Percentiles rank a stretch among this genome's conserved stretches.
Conservation (phyloP, 2,797 vertebrate species). For the Dipus sagitta region DNA sequence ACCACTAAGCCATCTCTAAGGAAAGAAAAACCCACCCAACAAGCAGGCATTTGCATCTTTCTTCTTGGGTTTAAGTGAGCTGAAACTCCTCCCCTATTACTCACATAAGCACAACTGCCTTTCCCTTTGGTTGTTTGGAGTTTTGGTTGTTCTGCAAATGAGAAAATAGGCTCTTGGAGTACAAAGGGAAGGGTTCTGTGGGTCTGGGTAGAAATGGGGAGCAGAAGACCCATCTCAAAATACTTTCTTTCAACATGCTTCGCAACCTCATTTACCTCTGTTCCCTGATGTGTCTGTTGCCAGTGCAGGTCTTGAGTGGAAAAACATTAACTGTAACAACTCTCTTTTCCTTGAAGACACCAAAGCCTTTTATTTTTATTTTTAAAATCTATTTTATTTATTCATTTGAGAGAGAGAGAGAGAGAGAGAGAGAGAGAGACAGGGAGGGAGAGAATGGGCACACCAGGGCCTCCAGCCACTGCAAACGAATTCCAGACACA, state of each 20-base stretch:
- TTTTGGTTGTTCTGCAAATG: neutral
- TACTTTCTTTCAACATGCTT: neutral
- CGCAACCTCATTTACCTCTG: neutral
- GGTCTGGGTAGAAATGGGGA: neutral
- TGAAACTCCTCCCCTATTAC: neutral
- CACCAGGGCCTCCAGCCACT: too few relatives aligned
- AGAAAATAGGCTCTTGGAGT: neutral
- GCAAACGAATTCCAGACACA: too few relatives aligned
- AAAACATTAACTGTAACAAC: neutral
- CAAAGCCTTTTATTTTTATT: neutral
- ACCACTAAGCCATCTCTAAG: neutral
- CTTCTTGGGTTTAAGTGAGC: slow-evolving; percentile 16
- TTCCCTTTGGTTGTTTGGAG: slow-evolving; percentile 8
- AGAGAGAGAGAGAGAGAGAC: too few relatives aligned
- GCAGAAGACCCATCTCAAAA: slow-evolving; percentile 12
- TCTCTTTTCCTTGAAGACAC: too few relatives aligned
- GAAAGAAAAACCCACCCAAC: neutral
- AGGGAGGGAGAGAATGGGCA: too few relatives aligned
- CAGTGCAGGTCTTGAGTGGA: neutral
- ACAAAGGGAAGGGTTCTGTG: neutral
- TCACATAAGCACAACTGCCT: neutral
- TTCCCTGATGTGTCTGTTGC: neutral
- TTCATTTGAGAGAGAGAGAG: too few relatives aligned
- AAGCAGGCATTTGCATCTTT: neutral
- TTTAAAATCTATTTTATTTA: neutral